A percentile compares a stretch with the other conserved stretches of the same genome.
phyloP scores from a whole-genome alignment of 2,888 invertebrate genomes.

The Xestia c-nigrum region DNA sequence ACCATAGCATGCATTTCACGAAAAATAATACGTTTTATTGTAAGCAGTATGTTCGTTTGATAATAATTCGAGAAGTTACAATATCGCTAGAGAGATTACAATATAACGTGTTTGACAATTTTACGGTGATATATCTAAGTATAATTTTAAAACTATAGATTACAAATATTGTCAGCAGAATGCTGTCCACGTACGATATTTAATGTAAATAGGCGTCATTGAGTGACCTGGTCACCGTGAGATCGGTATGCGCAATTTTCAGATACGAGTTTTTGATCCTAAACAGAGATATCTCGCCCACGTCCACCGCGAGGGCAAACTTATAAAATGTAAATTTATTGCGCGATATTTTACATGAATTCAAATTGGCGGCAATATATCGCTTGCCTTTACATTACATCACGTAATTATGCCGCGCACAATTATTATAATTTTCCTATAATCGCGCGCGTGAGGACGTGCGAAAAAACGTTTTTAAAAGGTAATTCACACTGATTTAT shows the following conservation, averaged over 20 bases:
- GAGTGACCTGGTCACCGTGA: slow-evolving; percentile 65
- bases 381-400: slow-evolving; percentile 85
- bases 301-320: slow-evolving; percentile 80
- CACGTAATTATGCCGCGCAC: slow-evolving; percentile 87
- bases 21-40: too few species aligned
- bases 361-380: slow-evolving; percentile 87
- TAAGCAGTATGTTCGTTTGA: too few species aligned
- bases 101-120: too few species aligned
- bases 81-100: too few species aligned
- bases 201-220: slow-evolving; percentile 59
- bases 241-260: slow-evolving; percentile 81
- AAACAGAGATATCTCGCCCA: slow-evolving; percentile 86
- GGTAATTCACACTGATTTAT: slow-evolving; percentile 86
- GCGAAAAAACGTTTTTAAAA: slow-evolving; percentile 88
- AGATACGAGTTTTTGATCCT: slow-evolving; percentile 83
- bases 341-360: slow-evolving; percentile 89
- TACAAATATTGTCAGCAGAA: slow-evolving; percentile 19
- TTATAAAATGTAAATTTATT: slow-evolving; percentile 90
- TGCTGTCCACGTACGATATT: slow-evolving; percentile 38
- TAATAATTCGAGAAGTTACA: too few species aligned
- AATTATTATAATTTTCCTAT: slow-evolving; percentile 90
- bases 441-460: slow-evolving; percentile 88
- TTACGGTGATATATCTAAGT: too few species aligned
- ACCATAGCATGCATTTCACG: too few species aligned
- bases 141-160: slow-evolving; percentile 37